Evolutionary conservation across 2,888 invertebrate species (phyloP), one percentile per base, ranked within the genome.

Genomic region (Macrophya annulata): DNA sequence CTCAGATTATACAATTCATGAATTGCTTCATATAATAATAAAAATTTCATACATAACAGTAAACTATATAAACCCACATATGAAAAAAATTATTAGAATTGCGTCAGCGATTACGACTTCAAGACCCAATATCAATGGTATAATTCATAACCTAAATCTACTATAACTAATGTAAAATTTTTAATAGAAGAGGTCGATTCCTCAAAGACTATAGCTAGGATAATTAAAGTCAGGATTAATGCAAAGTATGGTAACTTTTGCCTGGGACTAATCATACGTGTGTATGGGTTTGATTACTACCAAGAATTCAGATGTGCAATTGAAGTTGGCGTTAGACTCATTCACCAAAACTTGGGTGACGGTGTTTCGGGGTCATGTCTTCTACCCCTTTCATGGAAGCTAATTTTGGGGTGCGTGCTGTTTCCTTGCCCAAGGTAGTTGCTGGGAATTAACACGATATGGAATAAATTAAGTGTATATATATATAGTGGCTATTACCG

Each of bases 391-490:
- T 84, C 74, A 40, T 8, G 84, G 43, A 62, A 84, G 59, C 59
- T 74, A 74, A 59, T 84, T 84, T 62, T 43, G 59, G 37, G 74
- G 74, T 12, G 40, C 84, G 55, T 74, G 74, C 72, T 84, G 45
- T 43, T 84, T 72, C 40, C 48, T 84, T 12, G 37, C 31, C 43
- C 31, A 45, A 55, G 74, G 43, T 84, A 65, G 84, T 45, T 84
- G 55, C 72, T 74, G 74, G 55, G 37, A 74, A 74, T 59, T 84
- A 84, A 84, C 84, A 74, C 72, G 84, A 84, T 84, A 74, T 74
- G 72, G 84, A 85, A 85, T 85, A 85, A 85, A 85, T 85, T 85
- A 77, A 21, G 65, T 65, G 21, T 71, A n/a, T 48, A 45, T 59
- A 25, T 84, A 84, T 65, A 62, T 59, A 74, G 25, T 55, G 77